A percentile compares a stretch with the other conserved stretches of the same genome.
Conservation (phyloP, 2,797 vertebrate genomes). For the Dallia pectoralis region DNA sequence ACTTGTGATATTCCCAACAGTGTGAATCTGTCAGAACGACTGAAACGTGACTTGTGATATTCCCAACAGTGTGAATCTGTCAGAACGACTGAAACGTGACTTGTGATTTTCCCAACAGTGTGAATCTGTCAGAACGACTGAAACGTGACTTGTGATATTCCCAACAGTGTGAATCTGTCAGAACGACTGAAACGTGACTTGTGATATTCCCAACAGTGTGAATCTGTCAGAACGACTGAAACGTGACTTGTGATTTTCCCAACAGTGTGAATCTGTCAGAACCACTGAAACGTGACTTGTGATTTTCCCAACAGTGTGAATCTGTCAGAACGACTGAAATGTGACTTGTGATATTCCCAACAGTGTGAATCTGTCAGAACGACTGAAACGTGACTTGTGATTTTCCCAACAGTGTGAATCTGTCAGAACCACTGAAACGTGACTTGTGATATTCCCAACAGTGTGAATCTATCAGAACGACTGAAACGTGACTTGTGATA, state of each 20-base stretch:
- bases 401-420: background rate
- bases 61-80: background rate
- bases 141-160: too few relatives aligned
- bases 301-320: background rate
- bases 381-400: too few relatives aligned
- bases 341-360: too few relatives aligned
- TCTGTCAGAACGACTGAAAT: background rate
- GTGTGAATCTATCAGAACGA: constrained; percentile 3
- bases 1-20: background rate
- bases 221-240: background rate
- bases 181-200: too few relatives aligned
- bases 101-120: background rate
- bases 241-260: too few relatives aligned
- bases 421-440: background rate
- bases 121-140: background rate
- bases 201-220: background rate
- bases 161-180: constrained; percentile 3
- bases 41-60: too few relatives aligned
- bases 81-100: background rate
- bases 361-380: constrained; percentile 4
- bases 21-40: constrained; percentile 2
- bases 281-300: too few relatives aligned
- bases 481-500: too few relatives aligned
- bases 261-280: constrained; percentile 3
- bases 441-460: too few relatives aligned